A percentile compares a stretch with the other conserved stretches of the same genome.
Conservation (phyloP, 2,888 invertebrate genomes). For the Phengaris alcon region DNA sequence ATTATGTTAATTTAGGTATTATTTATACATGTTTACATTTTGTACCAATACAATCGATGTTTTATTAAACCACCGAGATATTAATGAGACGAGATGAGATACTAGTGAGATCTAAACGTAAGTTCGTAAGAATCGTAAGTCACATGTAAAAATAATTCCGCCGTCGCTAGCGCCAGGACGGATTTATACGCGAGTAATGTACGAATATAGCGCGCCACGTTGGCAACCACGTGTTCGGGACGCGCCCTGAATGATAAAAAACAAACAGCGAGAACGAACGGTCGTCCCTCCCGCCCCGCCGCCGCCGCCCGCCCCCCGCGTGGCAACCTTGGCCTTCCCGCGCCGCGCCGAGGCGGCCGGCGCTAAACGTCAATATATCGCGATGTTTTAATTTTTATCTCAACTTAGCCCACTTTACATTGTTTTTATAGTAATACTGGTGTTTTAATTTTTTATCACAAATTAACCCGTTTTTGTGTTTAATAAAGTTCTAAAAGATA, state of each 20-base stretch:
- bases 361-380: slow-evolving; percentile 15
- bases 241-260: slow-evolving; percentile 48
- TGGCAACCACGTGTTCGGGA: slow-evolving; percentile 45
- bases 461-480: not conserved
- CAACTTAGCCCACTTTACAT: slow-evolving; percentile 7
- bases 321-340: slow-evolving; percentile 57
- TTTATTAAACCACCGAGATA: not conserved
- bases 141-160: slow-evolving; percentile 4
- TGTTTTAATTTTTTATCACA: not conserved
- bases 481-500: not conserved
- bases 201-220: slow-evolving; percentile 42
- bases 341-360: slow-evolving; percentile 27
- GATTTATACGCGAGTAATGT: slow-evolving; percentile 4
- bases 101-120: not conserved
- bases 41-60: not conserved
- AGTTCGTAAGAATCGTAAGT: slow-evolving; percentile 6
- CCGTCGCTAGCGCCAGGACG: not conserved
- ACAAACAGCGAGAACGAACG: slow-evolving; percentile 41
- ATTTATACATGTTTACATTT: not conserved
- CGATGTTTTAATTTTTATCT: slow-evolving; percentile 6
- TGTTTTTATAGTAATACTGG: not conserved
- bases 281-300: slow-evolving; percentile 15
- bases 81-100: not conserved
- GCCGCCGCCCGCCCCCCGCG: slow-evolving; percentile 38
- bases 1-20: not conserved